phyloP scores from a whole-genome alignment of 2,113 vertebrate species.

The Erinaceus europaeus region DNA sequence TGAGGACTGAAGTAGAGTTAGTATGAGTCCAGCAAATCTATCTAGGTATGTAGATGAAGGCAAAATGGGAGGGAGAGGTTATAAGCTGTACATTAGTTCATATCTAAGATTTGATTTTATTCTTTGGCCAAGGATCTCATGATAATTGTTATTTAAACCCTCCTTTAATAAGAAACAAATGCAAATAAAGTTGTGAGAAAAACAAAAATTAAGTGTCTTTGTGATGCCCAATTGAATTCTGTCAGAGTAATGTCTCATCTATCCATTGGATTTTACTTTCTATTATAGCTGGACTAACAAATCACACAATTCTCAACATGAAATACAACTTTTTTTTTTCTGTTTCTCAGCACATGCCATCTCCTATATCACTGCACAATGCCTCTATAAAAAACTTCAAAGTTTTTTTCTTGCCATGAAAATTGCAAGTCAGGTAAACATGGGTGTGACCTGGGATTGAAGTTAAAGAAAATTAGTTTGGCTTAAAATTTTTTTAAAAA shows the following conservation, averaged over 20 bases:
- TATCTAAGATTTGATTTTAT: background rate
- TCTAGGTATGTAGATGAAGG: background rate
- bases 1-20: background rate
- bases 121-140: background rate
- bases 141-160: background rate
- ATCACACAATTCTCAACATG: background rate
- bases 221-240: background rate
- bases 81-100: fast-evolving
- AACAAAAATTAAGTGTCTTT: background rate
- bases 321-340: background rate
- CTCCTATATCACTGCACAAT: background rate
- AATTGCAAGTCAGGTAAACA: conserved; percentile 33
- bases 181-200: background rate
- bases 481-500: background rate
- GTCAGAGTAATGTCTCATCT: background rate
- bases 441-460: conserved; percentile 20
- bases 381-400: background rate
- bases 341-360: background rate
- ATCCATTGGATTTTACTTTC: background rate
- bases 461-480: conserved; percentile 60
- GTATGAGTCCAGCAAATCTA: background rate
- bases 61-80: fast-evolving
- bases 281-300: background rate
- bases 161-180: background rate
- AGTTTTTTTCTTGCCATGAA: conserved; percentile 33